These are phyloP conservation scores for Xerus inauris DNA, from an alignment of 2,113 vertebrate species.

Conservation along the genomic window DNA sequence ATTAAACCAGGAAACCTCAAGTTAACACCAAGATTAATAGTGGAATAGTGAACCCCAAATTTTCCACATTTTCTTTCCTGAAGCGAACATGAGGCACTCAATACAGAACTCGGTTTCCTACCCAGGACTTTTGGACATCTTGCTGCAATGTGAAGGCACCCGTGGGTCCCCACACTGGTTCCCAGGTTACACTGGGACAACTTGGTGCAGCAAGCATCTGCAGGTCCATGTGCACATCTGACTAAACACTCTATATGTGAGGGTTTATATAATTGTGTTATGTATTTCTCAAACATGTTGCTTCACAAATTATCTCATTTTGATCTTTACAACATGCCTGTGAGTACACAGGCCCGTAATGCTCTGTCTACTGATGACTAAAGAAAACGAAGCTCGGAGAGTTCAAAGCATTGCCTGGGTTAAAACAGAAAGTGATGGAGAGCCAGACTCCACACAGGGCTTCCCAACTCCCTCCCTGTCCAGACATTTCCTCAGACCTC, in stretches of 20 bases:
- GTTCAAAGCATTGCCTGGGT: constrained; percentile 44
- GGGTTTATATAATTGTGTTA: neutral
- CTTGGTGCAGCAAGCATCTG: neutral
- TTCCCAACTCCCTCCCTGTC: neutral
- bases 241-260: neutral
- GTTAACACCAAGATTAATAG: neutral
- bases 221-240: rapidly evolving
- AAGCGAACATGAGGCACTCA: neutral
- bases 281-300: constrained; percentile 31
- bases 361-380: neutral
- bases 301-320: constrained; percentile 46
- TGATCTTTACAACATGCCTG: constrained; percentile 38
- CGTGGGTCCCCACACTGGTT: rapidly evolving
- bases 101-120: neutral
- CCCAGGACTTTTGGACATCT: neutral
- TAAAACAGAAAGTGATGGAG: neutral
- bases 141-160: neutral
- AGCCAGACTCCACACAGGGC: neutral
- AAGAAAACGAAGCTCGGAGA: neutral
- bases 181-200: neutral
- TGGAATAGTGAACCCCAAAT: neutral
- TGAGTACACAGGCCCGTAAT: neutral
- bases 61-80: neutral
- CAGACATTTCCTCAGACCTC: constrained; percentile 52
- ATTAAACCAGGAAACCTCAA: neutral